A percentile compares a stretch with the other conserved stretches of the same genome.
These are phyloP conservation scores for Eulemur rufifrons DNA, from an alignment of 2,113 vertebrate genomes.

Conservation along the genomic window DNA sequence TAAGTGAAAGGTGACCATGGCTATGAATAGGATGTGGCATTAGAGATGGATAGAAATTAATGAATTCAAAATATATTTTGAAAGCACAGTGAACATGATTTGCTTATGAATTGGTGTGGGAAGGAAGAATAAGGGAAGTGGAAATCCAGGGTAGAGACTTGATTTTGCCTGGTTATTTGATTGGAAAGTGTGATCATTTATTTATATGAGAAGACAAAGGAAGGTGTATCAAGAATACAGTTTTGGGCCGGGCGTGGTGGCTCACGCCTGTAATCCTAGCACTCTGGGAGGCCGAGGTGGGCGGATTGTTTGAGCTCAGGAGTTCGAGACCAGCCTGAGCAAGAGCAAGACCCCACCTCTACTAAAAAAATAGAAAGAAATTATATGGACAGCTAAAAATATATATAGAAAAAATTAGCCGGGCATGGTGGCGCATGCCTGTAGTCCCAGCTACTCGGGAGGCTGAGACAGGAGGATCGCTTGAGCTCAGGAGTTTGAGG, in stretches of 20 bases:
- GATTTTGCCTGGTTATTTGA: not conserved
- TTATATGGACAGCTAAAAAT: too few relatives aligned
- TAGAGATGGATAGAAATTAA: not conserved
- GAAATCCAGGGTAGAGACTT: not conserved
- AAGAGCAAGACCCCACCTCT: too few relatives aligned
- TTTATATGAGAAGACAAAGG: not conserved
- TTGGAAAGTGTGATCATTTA: not conserved
- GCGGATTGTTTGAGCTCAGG: too few relatives aligned
- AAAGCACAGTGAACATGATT: not conserved
- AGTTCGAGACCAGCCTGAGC: too few relatives aligned
- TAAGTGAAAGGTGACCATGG: not conserved
- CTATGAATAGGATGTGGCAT: not conserved
- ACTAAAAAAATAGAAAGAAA: too few relatives aligned
- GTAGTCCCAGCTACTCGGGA: too few relatives aligned
- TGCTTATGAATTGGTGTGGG: not conserved
- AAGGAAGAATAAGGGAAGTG: not conserved
- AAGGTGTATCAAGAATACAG: not conserved
- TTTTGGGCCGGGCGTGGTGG: not conserved
- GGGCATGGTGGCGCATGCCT: too few relatives aligned
- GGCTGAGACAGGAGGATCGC: too few relatives aligned
- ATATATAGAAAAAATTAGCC: too few relatives aligned
- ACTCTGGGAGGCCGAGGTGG: too few relatives aligned
- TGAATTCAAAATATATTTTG: not conserved
- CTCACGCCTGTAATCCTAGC: too few relatives aligned
- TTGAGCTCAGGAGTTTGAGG: too few relatives aligned